phyloP scores from a whole-genome alignment of 2,113 vertebrate species.

The Dolichotis patagonum region DNA sequence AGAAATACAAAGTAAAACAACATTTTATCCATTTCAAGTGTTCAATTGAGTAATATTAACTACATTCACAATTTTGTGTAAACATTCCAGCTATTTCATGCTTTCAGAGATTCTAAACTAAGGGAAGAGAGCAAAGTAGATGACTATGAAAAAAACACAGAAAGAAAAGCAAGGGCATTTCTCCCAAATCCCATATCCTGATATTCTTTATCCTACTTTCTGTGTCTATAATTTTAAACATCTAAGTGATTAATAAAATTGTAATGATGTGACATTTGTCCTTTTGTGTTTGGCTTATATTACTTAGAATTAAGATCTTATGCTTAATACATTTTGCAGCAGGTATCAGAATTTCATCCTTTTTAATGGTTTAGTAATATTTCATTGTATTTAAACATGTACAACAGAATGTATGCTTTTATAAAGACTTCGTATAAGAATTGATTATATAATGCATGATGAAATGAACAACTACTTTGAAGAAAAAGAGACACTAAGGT shows the following conservation, averaged over 20 bases:
- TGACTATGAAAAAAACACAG: no score
- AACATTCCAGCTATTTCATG: not conserved
- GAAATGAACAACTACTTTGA: no score
- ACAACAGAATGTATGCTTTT: not conserved
- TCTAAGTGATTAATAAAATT: not conserved
- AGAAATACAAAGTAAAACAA: not conserved
- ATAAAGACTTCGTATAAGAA: no score
- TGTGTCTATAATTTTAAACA: not conserved
- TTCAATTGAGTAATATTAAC: not conserved
- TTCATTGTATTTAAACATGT: not conserved
- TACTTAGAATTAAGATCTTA: not conserved
- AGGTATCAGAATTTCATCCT: not conserved
- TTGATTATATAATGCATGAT: no score
- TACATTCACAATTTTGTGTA: not conserved
- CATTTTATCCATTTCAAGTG: not conserved
- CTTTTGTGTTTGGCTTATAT: not conserved
- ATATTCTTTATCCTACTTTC: not conserved
- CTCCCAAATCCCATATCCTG: not conserved
- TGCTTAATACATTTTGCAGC: not conserved
- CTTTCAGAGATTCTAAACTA: not conserved
- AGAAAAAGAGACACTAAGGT: no score
- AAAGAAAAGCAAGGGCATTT: no score
- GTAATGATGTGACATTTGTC: not conserved
- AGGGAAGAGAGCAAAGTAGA: no score
- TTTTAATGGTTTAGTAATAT: not conserved